Evolutionary conservation across 2,113 vertebrate species (phyloP).

Genomic region (Dicrurus megarhynchus): DNA sequence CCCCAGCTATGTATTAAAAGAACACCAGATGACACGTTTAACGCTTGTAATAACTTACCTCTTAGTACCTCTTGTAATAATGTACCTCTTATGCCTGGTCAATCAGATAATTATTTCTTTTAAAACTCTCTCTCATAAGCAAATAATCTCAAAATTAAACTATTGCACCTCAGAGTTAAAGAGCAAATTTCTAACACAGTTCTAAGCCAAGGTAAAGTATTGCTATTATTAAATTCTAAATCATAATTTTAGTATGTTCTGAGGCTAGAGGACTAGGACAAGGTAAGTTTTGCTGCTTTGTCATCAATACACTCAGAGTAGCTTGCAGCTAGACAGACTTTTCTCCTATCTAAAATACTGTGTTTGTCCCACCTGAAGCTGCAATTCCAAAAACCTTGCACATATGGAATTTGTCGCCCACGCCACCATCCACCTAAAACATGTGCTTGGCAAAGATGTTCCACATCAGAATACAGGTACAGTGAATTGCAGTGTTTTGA

Average conservation of each 20-base stretch:
- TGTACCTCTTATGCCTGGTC: neutral
- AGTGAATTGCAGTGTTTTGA: neutral
- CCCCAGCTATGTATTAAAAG: neutral
- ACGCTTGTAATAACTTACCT: neutral
- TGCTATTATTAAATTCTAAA: neutral
- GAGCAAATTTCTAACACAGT: neutral
- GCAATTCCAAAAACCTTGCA: neutral
- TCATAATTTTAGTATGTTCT: neutral
- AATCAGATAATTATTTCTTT: neutral
- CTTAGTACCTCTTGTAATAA: neutral
- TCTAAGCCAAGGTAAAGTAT: neutral
- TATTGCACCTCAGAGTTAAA: neutral
- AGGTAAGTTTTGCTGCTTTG: neutral
- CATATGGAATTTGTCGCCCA: neutral
- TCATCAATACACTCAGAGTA: neutral
- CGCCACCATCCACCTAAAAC: neutral
- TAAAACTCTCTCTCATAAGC: neutral
- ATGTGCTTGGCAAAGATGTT: neutral
- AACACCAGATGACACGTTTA: neutral
- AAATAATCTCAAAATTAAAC: neutral
- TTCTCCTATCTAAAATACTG: neutral
- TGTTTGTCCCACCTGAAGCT: neutral
- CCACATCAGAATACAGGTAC: neutral
- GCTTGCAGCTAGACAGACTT: neutral
- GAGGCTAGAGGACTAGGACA: neutral